Evolutionary conservation across 2,113 vertebrate species (phyloP), one percentile per base, ranked within the genome.

Genomic region (Tonatia bakeri): DNA sequence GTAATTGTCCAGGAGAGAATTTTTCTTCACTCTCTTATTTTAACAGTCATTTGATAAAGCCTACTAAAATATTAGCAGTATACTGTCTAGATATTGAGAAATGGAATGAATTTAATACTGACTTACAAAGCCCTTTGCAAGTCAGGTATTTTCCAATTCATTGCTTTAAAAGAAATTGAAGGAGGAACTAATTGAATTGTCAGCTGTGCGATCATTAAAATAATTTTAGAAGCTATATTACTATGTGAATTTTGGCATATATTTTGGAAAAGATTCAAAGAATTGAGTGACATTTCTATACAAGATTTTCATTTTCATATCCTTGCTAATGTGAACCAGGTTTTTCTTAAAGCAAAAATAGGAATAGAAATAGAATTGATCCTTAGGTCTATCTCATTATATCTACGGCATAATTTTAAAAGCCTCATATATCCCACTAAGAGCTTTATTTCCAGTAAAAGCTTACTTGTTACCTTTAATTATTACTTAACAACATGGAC

Each of bases 131-230:
- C 70, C 47, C 47, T 94, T 69, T 95, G 88, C 36, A 92, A 88
- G 31, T 90, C 76, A 94, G 67, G 28, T 86, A 90, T 95, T 94
- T 97, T 88, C 83, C 47, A 94, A 86, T 94, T 94, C 77, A 82
- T 92, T 82, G 77, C 94, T 77, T 96, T 88, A 96, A 95, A 97
- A 87, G 38, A 94, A 97, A 94, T 70, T 89, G 81, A 95, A 94
- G 79, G 64, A 89, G 43, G 82, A 95, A 89, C 87, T 96, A 97
- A 98, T 97, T 96, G 77, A 96, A 87, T 92, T 95, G 93, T 96
- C 93, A 96, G 52, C 89, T 91, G 24, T 59, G 38, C 79, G 64
- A 96, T 93, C 70, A 97, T 98, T 92, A 94, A 96, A 94, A 90
- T 96, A 88, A 95, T 86, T 92, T 96, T 94, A 88, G 88, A 96